Conservation (phyloP, 2,113 vertebrate species). For the Cinclus cinclus region DNA sequence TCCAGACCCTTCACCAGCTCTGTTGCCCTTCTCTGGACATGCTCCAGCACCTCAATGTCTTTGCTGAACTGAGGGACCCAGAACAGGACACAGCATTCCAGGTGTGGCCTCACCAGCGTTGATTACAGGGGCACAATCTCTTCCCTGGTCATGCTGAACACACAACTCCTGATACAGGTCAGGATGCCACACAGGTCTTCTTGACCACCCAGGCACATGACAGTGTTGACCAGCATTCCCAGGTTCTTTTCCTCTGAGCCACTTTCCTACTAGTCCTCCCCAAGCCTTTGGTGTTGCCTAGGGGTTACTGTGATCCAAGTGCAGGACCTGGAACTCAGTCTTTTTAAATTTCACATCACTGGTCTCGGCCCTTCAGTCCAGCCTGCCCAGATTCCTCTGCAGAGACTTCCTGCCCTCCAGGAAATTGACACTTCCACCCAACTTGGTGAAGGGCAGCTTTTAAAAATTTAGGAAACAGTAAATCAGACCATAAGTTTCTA, state of each 20-base stretch:
- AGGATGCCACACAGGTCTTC: not conserved
- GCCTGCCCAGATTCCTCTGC: not conserved
- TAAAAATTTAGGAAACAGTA: not conserved
- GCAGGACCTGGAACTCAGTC: too few species aligned
- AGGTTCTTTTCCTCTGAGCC: not conserved
- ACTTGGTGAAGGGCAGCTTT: not conserved
- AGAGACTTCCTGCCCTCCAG: not conserved
- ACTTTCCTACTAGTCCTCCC: not conserved
- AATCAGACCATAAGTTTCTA: not conserved
- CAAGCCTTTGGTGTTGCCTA: not conserved
- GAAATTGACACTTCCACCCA: not conserved
- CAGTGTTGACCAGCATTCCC: not conserved
- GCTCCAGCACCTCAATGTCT: not conserved
- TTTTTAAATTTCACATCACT: not conserved
- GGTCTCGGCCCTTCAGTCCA: accelerated
- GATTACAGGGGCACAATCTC: accelerated
- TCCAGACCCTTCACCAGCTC: not conserved
- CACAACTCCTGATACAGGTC: not conserved
- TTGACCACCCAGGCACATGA: not conserved
- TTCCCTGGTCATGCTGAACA: not conserved
- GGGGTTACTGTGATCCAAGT: not conserved
- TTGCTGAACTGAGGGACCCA: not conserved
- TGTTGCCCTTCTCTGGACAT: accelerated
- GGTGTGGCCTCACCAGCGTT: not conserved
- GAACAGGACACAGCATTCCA: not conserved